A percentile compares a stretch with the other conserved stretches of the same genome.
These are phyloP conservation scores for Deilephila porcellus DNA, from an alignment of 2,888 invertebrate genomes.

Conservation along the genomic window DNA sequence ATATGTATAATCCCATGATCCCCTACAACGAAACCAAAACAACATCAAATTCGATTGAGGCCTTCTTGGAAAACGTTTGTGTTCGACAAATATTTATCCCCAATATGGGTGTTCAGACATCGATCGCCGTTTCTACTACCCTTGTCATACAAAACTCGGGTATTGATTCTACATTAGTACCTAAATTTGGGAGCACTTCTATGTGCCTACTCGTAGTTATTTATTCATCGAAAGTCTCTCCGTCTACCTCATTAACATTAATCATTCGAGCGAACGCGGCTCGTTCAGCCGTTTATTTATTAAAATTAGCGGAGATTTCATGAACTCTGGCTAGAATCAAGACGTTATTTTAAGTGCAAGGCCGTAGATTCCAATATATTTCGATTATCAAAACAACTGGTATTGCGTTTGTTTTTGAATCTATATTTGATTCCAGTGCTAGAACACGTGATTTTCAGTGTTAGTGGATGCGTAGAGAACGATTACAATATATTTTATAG, in stretches of 20 bases:
- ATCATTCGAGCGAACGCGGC: neutral
- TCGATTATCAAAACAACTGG: slow-evolving; percentile 3
- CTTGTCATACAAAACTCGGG: too few species aligned
- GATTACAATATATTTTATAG: too few species aligned
- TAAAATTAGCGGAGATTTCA: neutral
- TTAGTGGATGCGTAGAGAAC: neutral
- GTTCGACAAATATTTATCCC: neutral
- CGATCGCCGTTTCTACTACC: neutral
- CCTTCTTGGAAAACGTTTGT: neutral
- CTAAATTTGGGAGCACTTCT: neutral
- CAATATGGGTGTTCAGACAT: neutral
- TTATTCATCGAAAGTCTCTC: neutral
- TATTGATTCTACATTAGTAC: too few species aligned
- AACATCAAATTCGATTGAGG: neutral
- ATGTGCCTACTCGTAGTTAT: neutral
- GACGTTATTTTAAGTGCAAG: neutral
- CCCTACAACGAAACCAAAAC: neutral
- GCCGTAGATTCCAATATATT: neutral
- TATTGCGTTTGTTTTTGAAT: neutral
- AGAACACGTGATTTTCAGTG: neutral
- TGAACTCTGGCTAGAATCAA: neutral
- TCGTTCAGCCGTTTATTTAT: neutral
- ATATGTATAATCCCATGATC: neutral
- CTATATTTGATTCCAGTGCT: neutral
- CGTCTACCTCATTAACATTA: neutral